Evolutionary conservation across 2,888 invertebrate species (phyloP), one percentile per base, ranked within the genome.

Genomic region (Augochlorella aurata): DNA sequence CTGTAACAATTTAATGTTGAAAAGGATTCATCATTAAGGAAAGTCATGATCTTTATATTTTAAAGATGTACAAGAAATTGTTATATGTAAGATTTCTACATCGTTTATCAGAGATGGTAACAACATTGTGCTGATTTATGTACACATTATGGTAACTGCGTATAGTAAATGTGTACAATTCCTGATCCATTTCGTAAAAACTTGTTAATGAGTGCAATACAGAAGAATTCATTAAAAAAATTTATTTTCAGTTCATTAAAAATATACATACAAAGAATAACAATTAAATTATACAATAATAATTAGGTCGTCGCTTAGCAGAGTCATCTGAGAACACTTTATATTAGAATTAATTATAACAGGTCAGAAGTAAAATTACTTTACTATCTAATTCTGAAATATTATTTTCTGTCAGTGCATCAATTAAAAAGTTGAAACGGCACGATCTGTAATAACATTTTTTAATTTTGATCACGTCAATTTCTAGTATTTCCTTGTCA

Each of bases 101-200:
- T n/a, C 61, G 58, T 29, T 29, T 45, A 45, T 66, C 14, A 24
- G 52, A 24, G 9, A 45, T 52, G 50, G 24, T 49, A 61, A 61
- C 47, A 72, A 61, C 29, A n/a, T 72, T 72, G 18, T 61, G 58
- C 18, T 61, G 29, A 47, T 72, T 61, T 61, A 72, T 72, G 47
- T 49, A 49, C 47, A 72, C 38, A 38, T 66, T 66, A 66, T 21
- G 10, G 3, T 61, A 0, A 47, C 14, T 45, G 21, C 45, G 45
- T 45, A 14, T 16, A 47, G 66, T 66, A 66, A 66, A 66, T 66
- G 66, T 66, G 21, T 66, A 16, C 24, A 47, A 45, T 45, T 66
- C 45, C 21, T 14, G 2, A 45, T 21, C 21, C 14, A 45, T 21
- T 14, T 14, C 3, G 21, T 2, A 7, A 21, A 45, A 14, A 47